phyloP scores from a whole-genome alignment of 2,888 invertebrate species.

The Tiphia femorata region DNA sequence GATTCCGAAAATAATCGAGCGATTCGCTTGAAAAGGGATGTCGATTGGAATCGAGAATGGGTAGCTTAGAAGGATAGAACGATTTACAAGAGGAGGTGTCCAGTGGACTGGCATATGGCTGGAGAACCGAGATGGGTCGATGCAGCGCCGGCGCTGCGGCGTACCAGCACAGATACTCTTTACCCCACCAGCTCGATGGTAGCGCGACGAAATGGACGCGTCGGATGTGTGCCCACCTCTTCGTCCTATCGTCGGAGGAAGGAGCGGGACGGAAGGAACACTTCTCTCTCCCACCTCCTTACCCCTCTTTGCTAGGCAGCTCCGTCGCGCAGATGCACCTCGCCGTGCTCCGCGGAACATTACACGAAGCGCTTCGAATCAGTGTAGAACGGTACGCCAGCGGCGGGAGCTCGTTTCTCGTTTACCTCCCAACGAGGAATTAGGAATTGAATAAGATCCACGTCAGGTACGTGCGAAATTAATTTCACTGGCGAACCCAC shows the following conservation, averaged over 20 bases:
- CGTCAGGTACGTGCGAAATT: slow-evolving; percentile 32
- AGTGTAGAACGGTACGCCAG: slow-evolving; percentile 45
- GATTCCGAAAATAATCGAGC: no score
- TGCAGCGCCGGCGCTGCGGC: slow-evolving; percentile 59
- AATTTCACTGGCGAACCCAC: no score
- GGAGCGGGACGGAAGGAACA: slow-evolving; percentile 17
- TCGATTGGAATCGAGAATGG: no score
- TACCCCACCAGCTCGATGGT: slow-evolving; percentile 31
- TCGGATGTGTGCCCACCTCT: slow-evolving; percentile 33
- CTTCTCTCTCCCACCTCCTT: slow-evolving; percentile 15
- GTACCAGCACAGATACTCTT: slow-evolving; percentile 6
- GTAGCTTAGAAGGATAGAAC: no score
- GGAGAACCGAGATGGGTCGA: slow-evolving; percentile 50
- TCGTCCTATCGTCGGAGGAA: slow-evolving; percentile 12
- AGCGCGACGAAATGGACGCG: slow-evolving; percentile 38
- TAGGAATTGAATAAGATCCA: slow-evolving; percentile 34
- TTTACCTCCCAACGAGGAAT: slow-evolving; percentile 31
- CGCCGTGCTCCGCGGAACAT: slow-evolving; percentile 46
- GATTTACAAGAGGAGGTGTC: no score
- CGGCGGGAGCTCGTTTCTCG: slow-evolving; percentile 19
- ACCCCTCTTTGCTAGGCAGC: slow-evolving; percentile 15
- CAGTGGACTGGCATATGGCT: slow-evolving; percentile 11
- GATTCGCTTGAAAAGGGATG: no score
- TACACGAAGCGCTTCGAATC: slow-evolving; percentile 53
- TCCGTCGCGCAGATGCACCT: slow-evolving; percentile 43